Evolutionary conservation across 2,113 vertebrate species (phyloP), one percentile per base, ranked within the genome.

Genomic region (Trachemys scripta): DNA sequence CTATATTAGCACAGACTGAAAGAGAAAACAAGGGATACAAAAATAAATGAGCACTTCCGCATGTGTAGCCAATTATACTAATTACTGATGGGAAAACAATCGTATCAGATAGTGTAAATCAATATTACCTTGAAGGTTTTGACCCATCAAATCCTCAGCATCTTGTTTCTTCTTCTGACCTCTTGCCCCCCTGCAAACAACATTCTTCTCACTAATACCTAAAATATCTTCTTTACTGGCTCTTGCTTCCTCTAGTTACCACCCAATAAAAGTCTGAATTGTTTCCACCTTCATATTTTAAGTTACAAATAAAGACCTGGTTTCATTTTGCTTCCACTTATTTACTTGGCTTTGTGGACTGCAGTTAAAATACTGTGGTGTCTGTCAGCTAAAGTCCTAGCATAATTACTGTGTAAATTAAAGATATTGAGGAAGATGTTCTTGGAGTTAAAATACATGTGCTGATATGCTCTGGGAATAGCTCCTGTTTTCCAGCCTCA

Each of bases 91-190:
- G 75, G 6, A 47, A 27, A 25, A 25, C 95, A 78, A 95, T 97
- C 95, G 4, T n/a, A 69, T 92, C 90, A 76, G 75, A 42, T 76
- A 42, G 45, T 90, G 91, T 84, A 88, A 93, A 95, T 96, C 94
- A 88, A 96, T 93, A 83, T 2, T 92, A 31, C 92, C 92, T 91
- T 91, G 57, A 92, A 94, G 94, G 92, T 94, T 86, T 35, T 56
- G 87, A 95, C 49, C 89, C 45, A 50, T 85, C 91, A 93, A 95
- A 81, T 76, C 88, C 92, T 79, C 45, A 29, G 42, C 69, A 24
- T 76, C 51, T 3, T 85, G 76, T 82, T 93, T 89, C 42, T 84
- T 80, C 76, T 80, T 31, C 4, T 13, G 45, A 42, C n/a, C 47
- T 45, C 20, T 89, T 0, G 0, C 3, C 0, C 27, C 83, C 92